Conservation (phyloP, 92 coral and sea anemone species). For the Epizoanthus stellaris region DNA sequence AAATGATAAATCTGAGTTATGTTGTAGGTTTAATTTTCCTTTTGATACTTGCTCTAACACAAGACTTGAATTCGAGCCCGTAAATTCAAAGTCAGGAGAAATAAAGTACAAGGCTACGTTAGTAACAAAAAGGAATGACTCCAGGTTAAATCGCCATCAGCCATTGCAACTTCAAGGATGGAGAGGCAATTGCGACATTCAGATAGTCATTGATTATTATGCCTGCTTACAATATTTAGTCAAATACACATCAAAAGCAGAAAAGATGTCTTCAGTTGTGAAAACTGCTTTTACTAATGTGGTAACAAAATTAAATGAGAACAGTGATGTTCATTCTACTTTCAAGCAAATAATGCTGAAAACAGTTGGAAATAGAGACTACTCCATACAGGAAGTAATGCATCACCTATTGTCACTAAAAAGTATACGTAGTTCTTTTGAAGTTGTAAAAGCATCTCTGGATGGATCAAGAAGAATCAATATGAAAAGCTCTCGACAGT, state of each 20-base stretch:
- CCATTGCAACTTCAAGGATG: conserved; percentile 29
- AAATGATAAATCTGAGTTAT: conserved; percentile 24
- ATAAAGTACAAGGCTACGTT: conserved; percentile 40
- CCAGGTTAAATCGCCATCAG: conserved; percentile 44
- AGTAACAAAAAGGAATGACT: conserved; percentile 41
- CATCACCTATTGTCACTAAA: conserved; percentile 50
- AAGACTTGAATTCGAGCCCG: conserved; percentile 38
- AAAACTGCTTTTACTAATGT: conserved; percentile 51
- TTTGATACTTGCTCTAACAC: conserved; percentile 43
- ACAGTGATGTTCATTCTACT: conserved; percentile 37
- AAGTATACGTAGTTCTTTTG: no score
- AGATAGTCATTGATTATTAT: conserved; percentile 52
- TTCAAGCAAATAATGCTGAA: conserved; percentile 45
- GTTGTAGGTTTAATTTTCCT: conserved; percentile 55
- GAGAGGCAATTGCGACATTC: conserved; percentile 46
- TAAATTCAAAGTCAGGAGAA: conserved; percentile 38
- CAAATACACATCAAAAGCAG: conserved; percentile 54
- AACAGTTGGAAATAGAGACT: conserved; percentile 52
- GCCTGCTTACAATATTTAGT: conserved; percentile 42
- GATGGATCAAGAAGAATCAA: no score
- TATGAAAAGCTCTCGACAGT: no score
- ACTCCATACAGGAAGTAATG: conserved; percentile 54
- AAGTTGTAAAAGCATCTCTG: no score
- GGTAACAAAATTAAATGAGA: conserved; percentile 18
- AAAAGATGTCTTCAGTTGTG: conserved; percentile 45